Percentiles rank a stretch among this genome's conserved stretches.
phyloP scores from a whole-genome alignment of 2,113 vertebrate species.

The Apteryx owenii region DNA sequence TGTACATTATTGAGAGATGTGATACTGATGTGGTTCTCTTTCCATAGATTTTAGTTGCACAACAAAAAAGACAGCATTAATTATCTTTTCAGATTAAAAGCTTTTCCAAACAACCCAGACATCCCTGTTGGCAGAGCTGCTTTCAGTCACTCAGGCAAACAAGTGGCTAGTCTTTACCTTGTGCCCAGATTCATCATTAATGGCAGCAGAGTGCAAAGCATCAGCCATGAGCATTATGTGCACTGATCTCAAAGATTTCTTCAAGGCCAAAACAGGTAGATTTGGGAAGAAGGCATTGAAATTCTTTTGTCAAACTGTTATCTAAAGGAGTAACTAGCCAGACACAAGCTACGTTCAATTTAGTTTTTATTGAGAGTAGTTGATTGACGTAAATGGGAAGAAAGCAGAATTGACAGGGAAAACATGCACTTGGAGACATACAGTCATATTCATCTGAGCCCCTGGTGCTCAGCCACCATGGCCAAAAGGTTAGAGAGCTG shows the following conservation, averaged over 20 bases:
- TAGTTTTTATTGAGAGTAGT: not conserved
- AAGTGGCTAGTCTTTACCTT: not conserved
- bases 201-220: not conserved
- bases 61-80: not conserved
- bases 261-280: not conserved
- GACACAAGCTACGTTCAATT: not conserved
- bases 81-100: slow-evolving; percentile 2
- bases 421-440: not conserved
- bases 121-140: not conserved
- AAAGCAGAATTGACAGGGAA: not conserved
- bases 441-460: not conserved
- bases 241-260: not conserved
- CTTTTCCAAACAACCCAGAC: not conserved
- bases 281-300: not conserved
- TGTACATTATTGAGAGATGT: not conserved
- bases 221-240: not conserved
- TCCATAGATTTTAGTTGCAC: not conserved
- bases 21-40: not conserved
- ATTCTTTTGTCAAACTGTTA: not conserved
- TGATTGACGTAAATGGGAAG: not conserved
- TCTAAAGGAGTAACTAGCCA: not conserved
- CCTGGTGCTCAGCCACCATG: not conserved
- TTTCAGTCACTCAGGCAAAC: not conserved
- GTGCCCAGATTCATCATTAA: not conserved
- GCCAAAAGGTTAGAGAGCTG: not conserved